phyloP scores from a whole-genome alignment of 2,888 invertebrate genomes.

The Dicranocentrus wangi region DNA sequence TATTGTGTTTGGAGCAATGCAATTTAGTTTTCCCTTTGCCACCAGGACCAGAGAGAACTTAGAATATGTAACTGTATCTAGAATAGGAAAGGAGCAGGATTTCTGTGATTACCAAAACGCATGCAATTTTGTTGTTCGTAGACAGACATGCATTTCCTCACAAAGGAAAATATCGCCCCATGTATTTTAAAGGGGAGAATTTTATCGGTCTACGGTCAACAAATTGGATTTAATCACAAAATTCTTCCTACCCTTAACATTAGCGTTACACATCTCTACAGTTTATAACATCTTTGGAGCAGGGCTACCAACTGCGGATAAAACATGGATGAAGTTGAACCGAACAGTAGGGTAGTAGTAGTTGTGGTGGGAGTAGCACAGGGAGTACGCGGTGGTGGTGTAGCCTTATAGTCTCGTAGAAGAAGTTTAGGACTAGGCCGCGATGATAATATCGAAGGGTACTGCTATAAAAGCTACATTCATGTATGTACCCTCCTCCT shows the following conservation, averaged over 20 bases:
- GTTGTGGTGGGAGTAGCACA: conserved; percentile 28
- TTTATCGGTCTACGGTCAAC: too few relatives aligned
- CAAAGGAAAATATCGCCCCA: too few relatives aligned
- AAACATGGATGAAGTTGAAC: conserved; percentile 58
- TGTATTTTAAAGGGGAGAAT: too few relatives aligned
- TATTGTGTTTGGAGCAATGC: conserved; percentile 33
- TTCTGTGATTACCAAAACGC: too few relatives aligned
- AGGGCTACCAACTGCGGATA: conserved; percentile 55
- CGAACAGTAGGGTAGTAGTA: conserved; percentile 32
- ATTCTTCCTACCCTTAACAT: too few relatives aligned
- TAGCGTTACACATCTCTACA: too few relatives aligned
- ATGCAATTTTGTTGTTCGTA: too few relatives aligned
- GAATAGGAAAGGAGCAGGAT: too few relatives aligned
- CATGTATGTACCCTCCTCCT: neutral
- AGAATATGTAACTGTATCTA: too few relatives aligned
- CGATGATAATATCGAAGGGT: conserved; percentile 40
- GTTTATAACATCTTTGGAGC: too few relatives aligned
- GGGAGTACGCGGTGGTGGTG: conserved; percentile 27
- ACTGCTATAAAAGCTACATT: conserved; percentile 22
- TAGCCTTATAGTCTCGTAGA: conserved; percentile 46
- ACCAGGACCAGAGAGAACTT: conserved; percentile 6
- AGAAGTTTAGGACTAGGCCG: conserved; percentile 4
- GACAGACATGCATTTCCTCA: too few relatives aligned
- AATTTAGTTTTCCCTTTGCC: conserved; percentile 21
- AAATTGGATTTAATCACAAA: too few relatives aligned